Evolutionary conservation across 2,797 vertebrate species (phyloP), one percentile per base, ranked within the genome.

Genomic region (Anabas testudineus): DNA sequence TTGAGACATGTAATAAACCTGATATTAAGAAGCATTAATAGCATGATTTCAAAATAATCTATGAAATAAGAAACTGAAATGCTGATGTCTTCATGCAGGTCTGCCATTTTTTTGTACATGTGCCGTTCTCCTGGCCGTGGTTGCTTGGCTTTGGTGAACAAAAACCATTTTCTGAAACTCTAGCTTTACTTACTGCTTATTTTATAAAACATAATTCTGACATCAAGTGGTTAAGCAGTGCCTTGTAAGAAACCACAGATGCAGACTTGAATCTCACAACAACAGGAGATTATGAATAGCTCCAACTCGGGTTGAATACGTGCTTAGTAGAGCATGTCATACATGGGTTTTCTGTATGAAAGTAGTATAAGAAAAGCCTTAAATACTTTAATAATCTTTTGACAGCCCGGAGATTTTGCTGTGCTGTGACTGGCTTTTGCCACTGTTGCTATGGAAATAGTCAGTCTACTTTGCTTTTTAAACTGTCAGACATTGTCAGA

Each of bases 381-480:
- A 74, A 83, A 85, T 83, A 63, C 80, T 81, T 75, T 48, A 86
- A 74, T 78, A 70, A 80, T 76, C 59, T 79, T 82, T 69, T 67
- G 77, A 86, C 81, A 81, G 51, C 60, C 16, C 52, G 65, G 42
- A 78, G 34, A 79, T 66, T 64, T 65, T 45, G 30, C 65, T 28
- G 24, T 56, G 41, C 58, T 37, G 43, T 72, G 61, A 73, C 72
- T 72, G 71, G 37, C 63, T 72, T 81, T 76, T 67, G 30, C 60
- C 37, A 22, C 58, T 0, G 67, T 84, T 82, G 58, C 82, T 70
- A 67, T 80, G 80, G 73, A 67, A 69, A 81, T 77, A 56, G 34
- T 59, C 21, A 0, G 30, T 67, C 72, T 72, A 5, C 53, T 58
- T 66, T 28, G 72, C 61, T 67, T 76, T 80, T 74, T 52, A 39